These are phyloP conservation scores for Sphaerodactylus townsendi DNA, from an alignment of 2,113 vertebrate genomes.

Conservation along the genomic window DNA sequence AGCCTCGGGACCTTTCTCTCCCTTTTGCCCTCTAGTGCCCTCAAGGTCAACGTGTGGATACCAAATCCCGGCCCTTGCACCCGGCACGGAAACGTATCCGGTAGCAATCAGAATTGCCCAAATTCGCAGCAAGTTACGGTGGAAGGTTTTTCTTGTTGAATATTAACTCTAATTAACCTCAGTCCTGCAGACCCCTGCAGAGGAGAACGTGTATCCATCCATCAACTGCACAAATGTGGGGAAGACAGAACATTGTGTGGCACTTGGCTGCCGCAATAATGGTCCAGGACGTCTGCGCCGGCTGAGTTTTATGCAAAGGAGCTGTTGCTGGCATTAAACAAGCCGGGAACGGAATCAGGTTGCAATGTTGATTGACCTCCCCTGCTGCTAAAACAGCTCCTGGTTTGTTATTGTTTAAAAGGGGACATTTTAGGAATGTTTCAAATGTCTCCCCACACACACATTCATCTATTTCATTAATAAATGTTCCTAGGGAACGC, in stretches of 20 bases:
- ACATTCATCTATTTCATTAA: neutral
- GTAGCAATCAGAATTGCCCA: constrained; percentile 45
- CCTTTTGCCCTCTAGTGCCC: neutral
- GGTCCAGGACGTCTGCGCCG: neutral
- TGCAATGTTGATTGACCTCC: constrained; percentile 30
- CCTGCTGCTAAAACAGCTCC: constrained; percentile 32
- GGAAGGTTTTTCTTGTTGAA: constrained; percentile 49
- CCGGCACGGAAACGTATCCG: constrained; percentile 40
- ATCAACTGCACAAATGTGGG: constrained; percentile 45
- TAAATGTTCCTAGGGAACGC: neutral
- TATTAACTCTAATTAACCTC: constrained; percentile 60
- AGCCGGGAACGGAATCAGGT: constrained; percentile 40
- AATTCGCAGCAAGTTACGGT: constrained; percentile 42
- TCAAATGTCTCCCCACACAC: neutral
- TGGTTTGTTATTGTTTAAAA: constrained; percentile 38
- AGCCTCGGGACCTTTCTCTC: constrained; percentile 35
- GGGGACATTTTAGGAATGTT: constrained; percentile 43
- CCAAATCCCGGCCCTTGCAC: constrained; percentile 40
- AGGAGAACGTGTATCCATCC: constrained; percentile 32
- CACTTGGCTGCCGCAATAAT: constrained; percentile 2
- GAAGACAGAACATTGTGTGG: constrained; percentile 20
- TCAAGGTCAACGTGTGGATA: constrained; percentile 55
- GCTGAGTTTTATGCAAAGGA: constrained; percentile 28
- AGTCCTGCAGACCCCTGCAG: constrained; percentile 32
- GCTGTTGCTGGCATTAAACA: constrained; percentile 53